Percentiles rank a stretch among this genome's conserved stretches.
phyloP scores from a whole-genome alignment of 1,140 invertebrate species.

The Bombus soroeensis region DNA sequence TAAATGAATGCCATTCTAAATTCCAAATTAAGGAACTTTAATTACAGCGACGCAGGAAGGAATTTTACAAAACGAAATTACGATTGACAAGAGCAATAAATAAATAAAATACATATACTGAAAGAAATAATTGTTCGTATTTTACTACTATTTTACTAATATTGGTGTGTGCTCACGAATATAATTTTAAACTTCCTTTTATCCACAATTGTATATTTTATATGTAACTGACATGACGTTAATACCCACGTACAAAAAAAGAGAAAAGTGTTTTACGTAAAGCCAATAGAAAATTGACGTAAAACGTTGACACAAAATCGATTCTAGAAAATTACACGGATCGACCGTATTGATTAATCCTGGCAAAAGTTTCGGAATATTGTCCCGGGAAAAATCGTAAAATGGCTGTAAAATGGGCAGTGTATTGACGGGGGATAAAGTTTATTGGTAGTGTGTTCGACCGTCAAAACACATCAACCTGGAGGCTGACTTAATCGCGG shows the following conservation, averaged over 20 bases:
- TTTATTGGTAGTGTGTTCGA: slow-evolving; percentile 21
- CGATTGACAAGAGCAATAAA: too few species aligned
- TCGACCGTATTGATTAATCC: neutral
- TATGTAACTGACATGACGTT: neutral
- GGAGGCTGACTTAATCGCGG: slow-evolving; percentile 20
- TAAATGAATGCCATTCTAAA: too few species aligned
- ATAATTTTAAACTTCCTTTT: neutral
- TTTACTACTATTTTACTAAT: too few species aligned
- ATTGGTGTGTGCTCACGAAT: too few species aligned
- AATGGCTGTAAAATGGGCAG: slow-evolving; percentile 7
- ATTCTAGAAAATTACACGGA: neutral
- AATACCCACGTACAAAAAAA: neutral
- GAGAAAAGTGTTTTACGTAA: neutral
- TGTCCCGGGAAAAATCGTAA: slow-evolving; percentile 7
- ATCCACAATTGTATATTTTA: neutral
- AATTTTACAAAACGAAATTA: too few species aligned
- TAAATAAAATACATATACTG: too few species aligned
- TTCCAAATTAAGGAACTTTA: too few species aligned
- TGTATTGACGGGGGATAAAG: slow-evolving; percentile 1
- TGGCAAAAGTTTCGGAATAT: neutral
- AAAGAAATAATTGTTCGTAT: too few species aligned
- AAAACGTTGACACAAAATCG: neutral
- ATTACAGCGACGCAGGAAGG: too few species aligned
- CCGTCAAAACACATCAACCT: neutral
- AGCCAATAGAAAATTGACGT: neutral